Conservation (phyloP, 2,797 vertebrate genomes). For the Syncerus caffer region DNA sequence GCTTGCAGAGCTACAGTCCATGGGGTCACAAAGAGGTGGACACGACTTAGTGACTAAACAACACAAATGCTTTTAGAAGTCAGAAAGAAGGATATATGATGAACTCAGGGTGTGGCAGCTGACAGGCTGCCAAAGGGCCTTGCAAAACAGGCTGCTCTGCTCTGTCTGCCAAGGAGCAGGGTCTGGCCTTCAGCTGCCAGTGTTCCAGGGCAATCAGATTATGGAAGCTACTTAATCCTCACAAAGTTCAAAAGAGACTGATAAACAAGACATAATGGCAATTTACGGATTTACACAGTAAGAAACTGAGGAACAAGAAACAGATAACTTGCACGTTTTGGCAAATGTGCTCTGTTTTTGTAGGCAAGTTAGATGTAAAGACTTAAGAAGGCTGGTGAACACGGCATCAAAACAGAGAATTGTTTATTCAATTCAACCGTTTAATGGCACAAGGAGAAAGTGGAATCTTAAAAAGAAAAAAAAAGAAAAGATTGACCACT, state of each 20-base stretch:
- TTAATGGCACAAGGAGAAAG: background rate
- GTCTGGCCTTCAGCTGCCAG: background rate
- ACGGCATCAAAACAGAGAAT: background rate
- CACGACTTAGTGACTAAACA: background rate
- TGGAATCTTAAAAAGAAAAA: background rate
- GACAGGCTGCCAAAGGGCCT: background rate
- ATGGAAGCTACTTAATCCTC: constrained; percentile 10
- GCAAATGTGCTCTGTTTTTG: background rate
- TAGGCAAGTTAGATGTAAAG: background rate
- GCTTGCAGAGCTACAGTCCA: background rate
- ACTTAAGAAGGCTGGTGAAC: background rate
- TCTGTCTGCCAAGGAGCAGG: background rate
- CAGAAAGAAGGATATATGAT: background rate
- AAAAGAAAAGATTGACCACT: background rate
- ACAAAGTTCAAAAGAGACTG: background rate
- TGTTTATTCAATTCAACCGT: background rate
- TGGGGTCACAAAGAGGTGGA: background rate
- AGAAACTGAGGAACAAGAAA: background rate
- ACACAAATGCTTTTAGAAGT: background rate
- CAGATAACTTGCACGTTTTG: background rate
- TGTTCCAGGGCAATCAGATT: background rate
- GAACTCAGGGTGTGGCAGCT: background rate
- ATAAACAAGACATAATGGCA: background rate
- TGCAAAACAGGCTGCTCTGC: background rate
- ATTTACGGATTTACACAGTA: background rate